Evolutionary conservation across 2,888 invertebrate genomes (phyloP).

Genomic region (Vannuccia rotundouncinata): DNA sequence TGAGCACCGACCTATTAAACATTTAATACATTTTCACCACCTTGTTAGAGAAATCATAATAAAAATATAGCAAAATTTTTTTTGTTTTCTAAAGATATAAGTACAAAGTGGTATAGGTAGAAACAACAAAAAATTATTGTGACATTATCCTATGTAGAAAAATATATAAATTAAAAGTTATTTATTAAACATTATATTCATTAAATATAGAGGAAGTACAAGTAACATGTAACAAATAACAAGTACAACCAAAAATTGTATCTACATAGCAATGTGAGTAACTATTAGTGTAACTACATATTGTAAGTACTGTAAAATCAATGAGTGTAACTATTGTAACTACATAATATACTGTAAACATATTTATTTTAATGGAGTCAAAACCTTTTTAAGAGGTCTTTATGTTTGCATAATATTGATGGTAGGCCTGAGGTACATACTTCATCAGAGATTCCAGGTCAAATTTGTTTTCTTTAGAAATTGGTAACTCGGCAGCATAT

Average conservation of each 20-base stretch:
- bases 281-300: constrained; percentile 8
- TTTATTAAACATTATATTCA: background rate
- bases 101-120: constrained; percentile 13
- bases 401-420: background rate
- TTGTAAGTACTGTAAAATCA: constrained; percentile 13
- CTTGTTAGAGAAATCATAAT: background rate
- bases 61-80: background rate
- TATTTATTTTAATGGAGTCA: constrained; percentile 11
- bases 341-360: constrained; percentile 16
- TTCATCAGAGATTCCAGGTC: constrained; percentile 16
- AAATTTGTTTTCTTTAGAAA: background rate
- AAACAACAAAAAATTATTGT: background rate
- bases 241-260: background rate
- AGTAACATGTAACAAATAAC: constrained; percentile 22
- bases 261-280: constrained; percentile 14
- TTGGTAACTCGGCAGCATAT: background rate
- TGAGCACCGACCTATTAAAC: background rate
- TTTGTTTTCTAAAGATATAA: constrained; percentile 16
- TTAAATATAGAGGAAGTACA: constrained; percentile 19
- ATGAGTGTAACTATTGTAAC: constrained; percentile 21
- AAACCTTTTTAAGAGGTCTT: background rate
- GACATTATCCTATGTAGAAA: constrained; percentile 10
- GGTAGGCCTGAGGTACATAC: constrained; percentile 17
- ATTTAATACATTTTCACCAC: constrained; percentile 11
- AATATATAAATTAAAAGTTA: constrained; percentile 6